Base-by-base conservation (phyloP, 2,113 vertebrate species). In the Coryphaenoides rupestris region DNA sequence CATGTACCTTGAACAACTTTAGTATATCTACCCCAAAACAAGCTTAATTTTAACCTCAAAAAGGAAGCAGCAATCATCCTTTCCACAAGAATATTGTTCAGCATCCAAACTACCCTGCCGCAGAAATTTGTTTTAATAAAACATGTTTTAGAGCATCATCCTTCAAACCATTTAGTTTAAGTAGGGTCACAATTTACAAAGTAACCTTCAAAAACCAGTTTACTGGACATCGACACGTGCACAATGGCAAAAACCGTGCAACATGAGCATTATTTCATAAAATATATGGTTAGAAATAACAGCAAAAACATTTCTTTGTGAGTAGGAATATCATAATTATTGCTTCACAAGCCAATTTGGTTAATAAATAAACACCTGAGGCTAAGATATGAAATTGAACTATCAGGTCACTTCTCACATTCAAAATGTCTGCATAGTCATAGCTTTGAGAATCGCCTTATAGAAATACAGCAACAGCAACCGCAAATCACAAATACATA, bases 371-470 rank as follows among this genome's bases (percentile, higher is more conserved):
- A 74, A 56, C 74, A 72, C 82, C 66, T 72, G 19, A 62, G 16
- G 26, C 66, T 53, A 5, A 2, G 49, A 65, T 14, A 62, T 7
- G 13, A 65, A 67, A 63, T 74, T 66, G 68, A 76, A 73, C 60
- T 49, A 60, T 55, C 50, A 28, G 22, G n/a, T 60, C n/a, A 75
- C 60, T 81, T 79, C 53, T 76, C 84, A 89, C 88, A 88, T 88
- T 89, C 87, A 89, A 83, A 83, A 87, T 22, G 81, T 87, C 85
- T 89, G 87, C 88, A 90, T 90, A 90, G 88, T 82, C 79, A 86
- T 68, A 75, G 79, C 67, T 80, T 76, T 71, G 61, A 83, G 73
- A 76, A 68, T 67, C 76, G 63, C 62, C 63, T 68, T 52, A 57
- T 26, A 78, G 57, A 73, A 71, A 74, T 55, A 78, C 68, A 78